Evolutionary conservation across 2,888 invertebrate species (phyloP).

Genomic region (Ophioninae sp.): DNA sequence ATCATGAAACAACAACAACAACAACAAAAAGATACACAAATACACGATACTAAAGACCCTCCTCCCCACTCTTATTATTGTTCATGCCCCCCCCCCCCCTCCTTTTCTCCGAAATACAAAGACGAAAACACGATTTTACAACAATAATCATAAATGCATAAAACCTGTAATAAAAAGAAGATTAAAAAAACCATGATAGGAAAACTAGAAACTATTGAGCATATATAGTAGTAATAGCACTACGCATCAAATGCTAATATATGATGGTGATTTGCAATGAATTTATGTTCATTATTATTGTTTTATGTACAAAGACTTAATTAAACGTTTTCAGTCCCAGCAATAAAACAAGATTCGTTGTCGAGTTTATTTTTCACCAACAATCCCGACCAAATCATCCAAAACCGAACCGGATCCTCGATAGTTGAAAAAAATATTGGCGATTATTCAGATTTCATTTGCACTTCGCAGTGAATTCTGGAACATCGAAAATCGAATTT

Average conservation of each 20-base stretch:
- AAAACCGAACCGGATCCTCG: not conserved
- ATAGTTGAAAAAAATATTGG: no score
- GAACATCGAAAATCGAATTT: no score
- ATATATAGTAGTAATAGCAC: slow-evolving; percentile 77
- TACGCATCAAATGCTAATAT: slow-evolving; percentile 78
- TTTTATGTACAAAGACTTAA: slow-evolving; percentile 79
- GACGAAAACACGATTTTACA: slow-evolving; percentile 69
- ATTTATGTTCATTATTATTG: slow-evolving; percentile 78
- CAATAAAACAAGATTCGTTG: slow-evolving; percentile 33
- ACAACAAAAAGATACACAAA: slow-evolving; percentile 63
- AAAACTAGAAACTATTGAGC: slow-evolving; percentile 77
- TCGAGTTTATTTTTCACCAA: slow-evolving; percentile 1
- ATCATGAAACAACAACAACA: slow-evolving; percentile 52
- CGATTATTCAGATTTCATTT: no score
- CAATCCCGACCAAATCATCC: not conserved
- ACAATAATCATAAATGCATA: slow-evolving; percentile 73
- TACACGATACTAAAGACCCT: slow-evolving; percentile 64
- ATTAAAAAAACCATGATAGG: slow-evolving; percentile 57
- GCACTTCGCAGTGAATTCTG: no score
- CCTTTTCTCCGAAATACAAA: slow-evolving; percentile 54
- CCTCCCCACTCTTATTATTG: slow-evolving; percentile 65
- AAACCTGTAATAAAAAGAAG: slow-evolving; percentile 71
- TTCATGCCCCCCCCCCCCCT: no score
- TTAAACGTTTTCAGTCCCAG: slow-evolving; percentile 79
- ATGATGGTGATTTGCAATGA: slow-evolving; percentile 78